Conservation (phyloP, 2,888 invertebrate species). For the Mantis religiosa region DNA sequence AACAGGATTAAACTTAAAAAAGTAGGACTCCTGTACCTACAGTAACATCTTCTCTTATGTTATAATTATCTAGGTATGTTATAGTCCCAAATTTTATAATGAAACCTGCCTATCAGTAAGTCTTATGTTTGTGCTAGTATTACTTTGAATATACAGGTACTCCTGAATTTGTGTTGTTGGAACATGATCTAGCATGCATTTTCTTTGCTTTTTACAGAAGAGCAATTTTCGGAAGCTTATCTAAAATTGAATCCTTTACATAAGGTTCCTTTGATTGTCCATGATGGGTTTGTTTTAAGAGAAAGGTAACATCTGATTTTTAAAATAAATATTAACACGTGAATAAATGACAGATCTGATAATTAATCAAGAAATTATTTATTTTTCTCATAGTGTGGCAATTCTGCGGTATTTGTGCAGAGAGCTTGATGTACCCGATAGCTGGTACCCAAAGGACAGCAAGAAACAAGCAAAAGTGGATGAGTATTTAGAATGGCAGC, state of each 20-base stretch:
- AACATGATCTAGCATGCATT: background rate
- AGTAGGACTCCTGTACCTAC: too few relatives aligned
- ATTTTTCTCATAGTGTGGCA: slow-evolving; percentile 44
- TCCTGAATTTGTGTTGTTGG: too few relatives aligned
- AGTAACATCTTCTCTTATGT: too few relatives aligned
- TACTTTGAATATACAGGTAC: too few relatives aligned
- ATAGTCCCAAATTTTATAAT: too few relatives aligned
- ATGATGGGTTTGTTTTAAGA: slow-evolving; percentile 61
- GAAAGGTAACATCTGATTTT: slow-evolving; percentile 45
- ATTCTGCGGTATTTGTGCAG: slow-evolving; percentile 49
- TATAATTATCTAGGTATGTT: too few relatives aligned
- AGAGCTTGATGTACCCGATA: slow-evolving; percentile 43
- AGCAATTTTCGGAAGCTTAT: slow-evolving; percentile 58
- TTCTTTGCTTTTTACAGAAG: slow-evolving; percentile 46
- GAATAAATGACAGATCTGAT: too few relatives aligned
- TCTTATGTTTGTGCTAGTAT: too few relatives aligned
- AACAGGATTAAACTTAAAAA: too few relatives aligned
- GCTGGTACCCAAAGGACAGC: slow-evolving; percentile 52
- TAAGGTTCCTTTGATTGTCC: slow-evolving; percentile 63
- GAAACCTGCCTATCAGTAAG: too few relatives aligned
- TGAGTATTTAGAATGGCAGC: slow-evolving; percentile 53
- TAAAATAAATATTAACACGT: too few relatives aligned
- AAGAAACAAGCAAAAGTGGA: slow-evolving; percentile 47
- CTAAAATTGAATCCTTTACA: slow-evolving; percentile 58
- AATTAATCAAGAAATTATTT: background rate